Evolutionary conservation across 2,888 invertebrate genomes (phyloP), one percentile per base, ranked within the genome.

Genomic region (Mythimna pallens): DNA sequence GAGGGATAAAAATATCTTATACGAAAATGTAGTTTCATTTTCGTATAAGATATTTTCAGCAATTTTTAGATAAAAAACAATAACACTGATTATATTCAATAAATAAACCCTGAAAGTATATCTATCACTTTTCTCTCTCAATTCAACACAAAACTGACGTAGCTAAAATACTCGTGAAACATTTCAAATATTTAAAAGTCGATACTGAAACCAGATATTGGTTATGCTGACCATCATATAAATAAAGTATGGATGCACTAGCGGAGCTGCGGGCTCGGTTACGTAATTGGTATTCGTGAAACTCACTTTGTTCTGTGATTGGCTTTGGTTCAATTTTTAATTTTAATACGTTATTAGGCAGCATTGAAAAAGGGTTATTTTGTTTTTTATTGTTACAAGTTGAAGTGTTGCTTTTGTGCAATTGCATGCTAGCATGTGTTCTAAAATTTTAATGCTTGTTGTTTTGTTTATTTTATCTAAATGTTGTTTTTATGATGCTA

Each of bases 131-230:
- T 10, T 12, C 25, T 47, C 22, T 74, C 12, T 14, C 34, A 22
- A 78, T 22, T 74, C 59, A 69, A 30, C 22, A 36, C 47, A 55
- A 64, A 73, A 62, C 52, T 70, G 47, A 54, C 54, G 30, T 12
- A 52, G n/a, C 12, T 25, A 59, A 58, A 73, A 68, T 25, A 58
- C 57, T 61, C 67, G 62, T 70, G 34, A 68, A 64, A 70, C 40
- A 47, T 61, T 70, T 82, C 40, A 80, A 82, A 78, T 73, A 79
- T 79, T 80, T 54, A 83, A 67, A 80, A 83, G 58, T 79, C 61
- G 54, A 80, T 73, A 70, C 66, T 59, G 63, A 59, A 68, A 78
- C 63, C 63, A 67, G 80, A 68, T 80, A 70, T 83, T 83, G 80
- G 79, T 73, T 80, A 65, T 47, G 50, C 65, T 70, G 80, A 70